Conservation (phyloP, 2,797 vertebrate species). For the Sebastes steindachneri region DNA sequence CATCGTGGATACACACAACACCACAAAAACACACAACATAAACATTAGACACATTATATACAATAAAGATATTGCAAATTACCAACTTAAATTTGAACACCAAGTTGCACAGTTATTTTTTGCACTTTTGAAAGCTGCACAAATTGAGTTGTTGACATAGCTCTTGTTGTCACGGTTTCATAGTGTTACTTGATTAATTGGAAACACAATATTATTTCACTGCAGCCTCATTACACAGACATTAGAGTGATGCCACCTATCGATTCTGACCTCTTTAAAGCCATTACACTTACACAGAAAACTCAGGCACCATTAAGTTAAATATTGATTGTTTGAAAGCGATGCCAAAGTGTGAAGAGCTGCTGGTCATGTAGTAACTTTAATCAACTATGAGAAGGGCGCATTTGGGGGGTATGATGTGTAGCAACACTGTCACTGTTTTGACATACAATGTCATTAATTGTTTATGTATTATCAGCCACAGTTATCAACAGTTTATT, state of each 20-base stretch:
- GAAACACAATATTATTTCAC: neutral
- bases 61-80: neutral
- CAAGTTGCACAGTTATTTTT: neutral
- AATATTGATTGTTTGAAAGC: slow-evolving; percentile 7
- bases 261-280: neutral
- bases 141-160: neutral
- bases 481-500: neutral
- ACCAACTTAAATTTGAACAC: neutral
- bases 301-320: neutral
- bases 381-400: neutral
- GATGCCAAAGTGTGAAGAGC: neutral
- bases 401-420: neutral
- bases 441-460: neutral
- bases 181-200: neutral
- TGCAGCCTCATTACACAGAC: neutral
- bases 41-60: neutral
- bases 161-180: neutral
- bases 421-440: neutral
- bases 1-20: neutral
- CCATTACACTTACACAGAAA: neutral
- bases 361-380: neutral
- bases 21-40: neutral
- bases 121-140: neutral
- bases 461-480: neutral
- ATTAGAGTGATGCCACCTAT: neutral